phyloP scores from a whole-genome alignment of 2,113 vertebrate genomes.

The Rhinogobius similis region DNA sequence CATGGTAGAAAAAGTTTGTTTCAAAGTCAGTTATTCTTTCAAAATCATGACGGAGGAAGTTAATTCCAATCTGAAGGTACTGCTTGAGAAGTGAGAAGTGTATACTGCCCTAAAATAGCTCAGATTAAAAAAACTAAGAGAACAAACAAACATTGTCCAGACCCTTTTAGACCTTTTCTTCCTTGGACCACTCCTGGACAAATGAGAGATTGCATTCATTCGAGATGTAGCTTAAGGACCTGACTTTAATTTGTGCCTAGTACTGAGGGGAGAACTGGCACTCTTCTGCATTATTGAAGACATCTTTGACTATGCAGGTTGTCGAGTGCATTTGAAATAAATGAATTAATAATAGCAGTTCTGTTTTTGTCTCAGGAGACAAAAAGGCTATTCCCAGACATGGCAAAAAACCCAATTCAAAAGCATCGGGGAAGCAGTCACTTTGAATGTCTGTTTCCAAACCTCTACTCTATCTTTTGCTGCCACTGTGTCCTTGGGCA shows the following conservation, averaged over 20 bases:
- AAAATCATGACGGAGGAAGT: no score
- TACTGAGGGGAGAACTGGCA: conserved; percentile 26
- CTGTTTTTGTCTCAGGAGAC: conserved; percentile 19
- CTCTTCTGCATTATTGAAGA: conserved; percentile 56
- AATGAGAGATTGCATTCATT: no score
- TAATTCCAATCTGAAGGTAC: no score
- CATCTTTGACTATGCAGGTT: conserved; percentile 29
- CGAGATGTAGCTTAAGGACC: neutral
- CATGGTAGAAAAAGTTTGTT: no score
- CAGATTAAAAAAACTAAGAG: no score
- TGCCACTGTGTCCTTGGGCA: no score
- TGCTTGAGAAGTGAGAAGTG: no score
- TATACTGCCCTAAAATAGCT: no score
- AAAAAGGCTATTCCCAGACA: conserved; percentile 15
- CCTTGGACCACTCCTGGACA: no score
- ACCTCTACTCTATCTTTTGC: neutral
- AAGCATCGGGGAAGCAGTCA: neutral
- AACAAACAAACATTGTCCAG: no score
- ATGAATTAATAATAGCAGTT: conserved; percentile 55
- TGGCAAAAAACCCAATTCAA: neutral
- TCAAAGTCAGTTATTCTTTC: no score
- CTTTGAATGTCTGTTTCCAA: neutral
- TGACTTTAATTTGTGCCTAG: neutral
- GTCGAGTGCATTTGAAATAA: conserved; percentile 39
- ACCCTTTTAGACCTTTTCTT: no score